Evolutionary conservation across 2,797 vertebrate genomes (phyloP), one percentile per base, ranked within the genome.

Genomic region (Ciconia nigra): DNA sequence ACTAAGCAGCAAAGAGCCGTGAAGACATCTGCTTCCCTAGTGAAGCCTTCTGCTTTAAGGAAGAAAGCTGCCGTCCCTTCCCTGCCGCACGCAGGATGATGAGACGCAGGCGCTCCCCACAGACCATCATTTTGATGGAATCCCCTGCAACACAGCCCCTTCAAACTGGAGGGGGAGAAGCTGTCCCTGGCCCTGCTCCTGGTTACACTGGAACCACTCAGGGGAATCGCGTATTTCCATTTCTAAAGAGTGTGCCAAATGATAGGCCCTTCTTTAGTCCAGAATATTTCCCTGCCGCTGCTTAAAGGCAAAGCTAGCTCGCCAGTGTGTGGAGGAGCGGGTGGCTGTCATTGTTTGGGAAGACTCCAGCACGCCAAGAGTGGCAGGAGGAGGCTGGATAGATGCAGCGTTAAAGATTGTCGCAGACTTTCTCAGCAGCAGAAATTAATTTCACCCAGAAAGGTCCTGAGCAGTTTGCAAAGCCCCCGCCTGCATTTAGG

Each of bases 241-340:
- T 93, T 93, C 84, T 95, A 91, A 95, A 88, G 89, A 71, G 61
- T 4, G 15, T 39, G 87, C 73, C 55, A 85, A 93, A 88, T 77
- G 85, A 72, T 1, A 79, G 95, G 22, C 20, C 28, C 80, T 83
- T 55, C 65, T 92, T 85, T 66, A 63, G 71, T 13, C 69, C 52
- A 31, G n/a, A 42, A 11, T n/a, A 67, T 63, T 91, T 89, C 71
- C 79, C 42, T 83, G 49, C 39, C 2, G 4, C 57, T n/a, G 39
- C 52, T 92, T 83, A 91, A 92, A 92, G 90, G 90, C 88, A 92
- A 90, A 78, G 88, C 44, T 25, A 67, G 49, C 61, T 70, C 8
- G 2, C 25, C 61, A 28, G 58, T 0, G 0, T 17, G 59, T 1
- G 0, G 62, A 70, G 46, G 54, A 86, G 47, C 5, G 21, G 71